Evolutionary conservation across 2,113 vertebrate species (phyloP), one percentile per base, ranked within the genome.

Genomic region (Prinia subflava): DNA sequence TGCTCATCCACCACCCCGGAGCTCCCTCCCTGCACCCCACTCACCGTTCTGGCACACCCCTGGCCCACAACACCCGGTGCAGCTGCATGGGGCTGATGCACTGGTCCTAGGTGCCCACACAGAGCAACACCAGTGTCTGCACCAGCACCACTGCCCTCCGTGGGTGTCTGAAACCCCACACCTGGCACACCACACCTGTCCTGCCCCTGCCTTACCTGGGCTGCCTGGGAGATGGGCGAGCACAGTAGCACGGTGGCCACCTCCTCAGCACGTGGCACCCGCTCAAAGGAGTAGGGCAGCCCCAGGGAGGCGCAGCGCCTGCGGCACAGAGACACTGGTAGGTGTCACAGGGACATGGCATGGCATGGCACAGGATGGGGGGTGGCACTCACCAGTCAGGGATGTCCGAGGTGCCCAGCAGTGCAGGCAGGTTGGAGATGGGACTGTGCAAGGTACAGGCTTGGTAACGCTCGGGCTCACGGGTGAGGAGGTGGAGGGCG

Each of bases 381-480:
- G 17, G 18, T 6, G 55, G 44, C 60, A 70, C 97, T 98, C 96
- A 98, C 98, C 98, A 99, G 95, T 99, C 98, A 1, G 98, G 96
- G 56, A 99, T 98, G 83, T 98, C 98, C 13, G 98, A 99, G 92
- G 98, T 99, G 69, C 98, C 98, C 83, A 99, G 35, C 44, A 99
- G 84, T 0, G 98, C 98, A 1, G 98, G 98, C 35, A 98, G 98
- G 41, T 99, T 99, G 83, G 98, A 98, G 73, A 99, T 98, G 0
- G 98, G 98, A 96, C 98, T 98, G 94, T 98, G 97, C 83, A 97
- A 96, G 17, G 95, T 98, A 52, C 98, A 98, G 6, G 96, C 98
- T 95, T 9, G 97, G 96, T 99, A 99, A 90, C 96, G 97, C 30
- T 98, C 44, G 0, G 98, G 98, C 89, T 98, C 98, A 13, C 97